These are phyloP conservation scores for Acrocephalus scirpaceus DNA, from an alignment of 2,797 vertebrate genomes.

Conservation along the genomic window DNA sequence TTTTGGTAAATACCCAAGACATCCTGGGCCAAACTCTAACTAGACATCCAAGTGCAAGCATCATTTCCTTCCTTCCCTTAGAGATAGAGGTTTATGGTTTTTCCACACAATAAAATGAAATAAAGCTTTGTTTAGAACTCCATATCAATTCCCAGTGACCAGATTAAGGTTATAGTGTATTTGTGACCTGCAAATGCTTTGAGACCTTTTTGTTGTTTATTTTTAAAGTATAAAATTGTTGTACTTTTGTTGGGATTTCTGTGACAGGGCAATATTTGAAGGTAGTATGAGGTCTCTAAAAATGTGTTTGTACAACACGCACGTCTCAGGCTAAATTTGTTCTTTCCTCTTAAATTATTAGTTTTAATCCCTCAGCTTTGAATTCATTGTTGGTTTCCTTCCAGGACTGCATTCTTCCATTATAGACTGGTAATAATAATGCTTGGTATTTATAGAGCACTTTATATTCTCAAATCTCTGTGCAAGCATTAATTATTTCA, in stretches of 20 bases:
- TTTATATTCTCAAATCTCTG: conserved; percentile 27
- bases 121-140: neutral
- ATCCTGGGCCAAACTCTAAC: neutral
- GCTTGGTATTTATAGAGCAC: conserved; percentile 48
- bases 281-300: neutral
- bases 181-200: neutral
- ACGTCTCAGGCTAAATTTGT: neutral
- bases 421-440: conserved; percentile 29
- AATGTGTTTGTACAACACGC: neutral
- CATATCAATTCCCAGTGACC: neutral
- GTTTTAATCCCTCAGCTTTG: conserved; percentile 24
- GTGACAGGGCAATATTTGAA: neutral
- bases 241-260: neutral
- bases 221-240: neutral
- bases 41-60: neutral
- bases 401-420: conserved; percentile 12
- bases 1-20: neutral
- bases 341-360: conserved; percentile 35
- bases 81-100: neutral
- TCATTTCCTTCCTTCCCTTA: neutral
- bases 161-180: neutral
- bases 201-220: neutral
- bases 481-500: conserved; percentile 45
- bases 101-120: neutral
- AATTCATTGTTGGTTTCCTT: conserved; percentile 35